Percentiles rank a stretch among this genome's conserved stretches.
These are phyloP conservation scores for Nemurella pictetii DNA, from an alignment of 2,888 invertebrate genomes.

Conservation along the genomic window DNA sequence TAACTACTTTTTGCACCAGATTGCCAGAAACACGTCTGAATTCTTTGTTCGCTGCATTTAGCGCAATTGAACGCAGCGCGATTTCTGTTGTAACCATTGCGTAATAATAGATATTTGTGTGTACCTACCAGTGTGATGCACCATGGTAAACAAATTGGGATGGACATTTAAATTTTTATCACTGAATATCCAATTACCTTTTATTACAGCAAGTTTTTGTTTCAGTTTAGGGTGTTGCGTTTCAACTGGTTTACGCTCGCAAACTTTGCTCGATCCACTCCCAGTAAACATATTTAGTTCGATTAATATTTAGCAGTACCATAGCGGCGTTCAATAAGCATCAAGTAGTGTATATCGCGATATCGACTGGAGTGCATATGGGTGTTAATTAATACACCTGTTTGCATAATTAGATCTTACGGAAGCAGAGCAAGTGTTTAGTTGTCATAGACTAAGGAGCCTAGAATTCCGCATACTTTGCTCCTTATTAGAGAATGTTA, in stretches of 20 bases:
- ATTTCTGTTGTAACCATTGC: background rate
- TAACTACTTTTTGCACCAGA: background rate
- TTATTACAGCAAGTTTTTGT: background rate
- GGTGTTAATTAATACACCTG: background rate
- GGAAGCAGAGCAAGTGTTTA: no score
- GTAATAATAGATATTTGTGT: background rate
- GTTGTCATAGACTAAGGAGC: no score
- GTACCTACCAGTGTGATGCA: background rate
- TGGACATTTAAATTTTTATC: background rate
- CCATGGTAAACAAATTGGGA: background rate
- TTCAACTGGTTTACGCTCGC: background rate
- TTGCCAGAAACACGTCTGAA: background rate
- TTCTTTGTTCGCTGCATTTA: background rate
- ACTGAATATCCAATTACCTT: background rate
- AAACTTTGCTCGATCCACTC: background rate
- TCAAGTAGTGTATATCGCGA: background rate
- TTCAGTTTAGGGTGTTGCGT: background rate
- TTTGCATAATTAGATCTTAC: background rate
- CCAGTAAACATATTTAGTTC: no score
- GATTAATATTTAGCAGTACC: no score
- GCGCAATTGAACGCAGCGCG: background rate
- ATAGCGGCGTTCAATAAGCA: no score
- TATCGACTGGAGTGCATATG: background rate
- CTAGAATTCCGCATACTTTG: no score
- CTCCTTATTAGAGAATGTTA: no score